phyloP scores from a whole-genome alignment of 1,140 invertebrate genomes.

The Leptinotarsa defecta region DNA sequence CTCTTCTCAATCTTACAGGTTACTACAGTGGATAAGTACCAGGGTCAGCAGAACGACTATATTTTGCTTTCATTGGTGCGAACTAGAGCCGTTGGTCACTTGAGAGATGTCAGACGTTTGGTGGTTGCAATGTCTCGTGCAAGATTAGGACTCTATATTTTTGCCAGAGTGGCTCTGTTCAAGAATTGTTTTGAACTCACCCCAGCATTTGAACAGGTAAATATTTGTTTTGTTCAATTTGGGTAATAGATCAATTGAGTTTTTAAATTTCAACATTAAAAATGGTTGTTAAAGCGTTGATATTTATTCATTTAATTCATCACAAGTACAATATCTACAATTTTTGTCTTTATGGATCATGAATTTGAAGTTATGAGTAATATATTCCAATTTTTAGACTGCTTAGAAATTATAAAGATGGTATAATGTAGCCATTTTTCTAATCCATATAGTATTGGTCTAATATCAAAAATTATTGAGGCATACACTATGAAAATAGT shows the following conservation, averaged over 20 bases:
- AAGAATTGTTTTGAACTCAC: conserved; percentile 96
- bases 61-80: conserved; percentile 95
- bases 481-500: no score
- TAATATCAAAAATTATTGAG: no score
- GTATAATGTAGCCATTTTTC: no score
- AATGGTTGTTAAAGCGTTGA: no score
- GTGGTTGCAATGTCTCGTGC: conserved; percentile 98
- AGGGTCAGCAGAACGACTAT: conserved; percentile 99
- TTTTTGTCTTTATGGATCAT: background rate
- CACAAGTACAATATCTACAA: background rate
- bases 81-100: conserved; percentile 94
- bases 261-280: no score
- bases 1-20: conserved; percentile 56
- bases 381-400: no score
- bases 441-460: no score
- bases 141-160: conserved; percentile 95
- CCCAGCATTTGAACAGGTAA: conserved; percentile 89
- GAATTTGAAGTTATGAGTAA: no score
- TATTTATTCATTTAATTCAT: no score
- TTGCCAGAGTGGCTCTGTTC: conserved; percentile 91
- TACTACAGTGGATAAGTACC: conserved; percentile 98
- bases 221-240: conserved; percentile 22
- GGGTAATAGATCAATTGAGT: conserved; percentile 23
- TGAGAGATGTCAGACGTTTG: conserved; percentile 93
- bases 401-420: no score